A percentile compares a stretch with the other conserved stretches of the same genome.
These are phyloP conservation scores for Heloderma charlesbogerti DNA, from an alignment of 2,113 vertebrate genomes.

Conservation along the genomic window DNA sequence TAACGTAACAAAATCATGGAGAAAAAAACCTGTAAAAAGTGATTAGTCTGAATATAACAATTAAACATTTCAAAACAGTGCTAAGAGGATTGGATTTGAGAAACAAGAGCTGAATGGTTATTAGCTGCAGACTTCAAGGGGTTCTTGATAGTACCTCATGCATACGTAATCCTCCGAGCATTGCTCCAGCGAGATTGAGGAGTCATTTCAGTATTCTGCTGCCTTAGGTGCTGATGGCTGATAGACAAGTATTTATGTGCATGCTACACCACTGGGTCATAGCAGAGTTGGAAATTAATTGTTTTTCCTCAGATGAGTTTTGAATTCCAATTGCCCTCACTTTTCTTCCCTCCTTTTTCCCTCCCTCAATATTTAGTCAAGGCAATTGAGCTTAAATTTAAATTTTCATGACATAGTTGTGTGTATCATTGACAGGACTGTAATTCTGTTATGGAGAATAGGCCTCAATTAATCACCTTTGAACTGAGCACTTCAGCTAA, in stretches of 20 bases:
- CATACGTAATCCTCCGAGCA: conserved; percentile 58
- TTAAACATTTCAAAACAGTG: conserved; percentile 54
- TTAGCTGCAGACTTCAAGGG: conserved; percentile 57
- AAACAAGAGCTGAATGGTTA: conserved; percentile 32
- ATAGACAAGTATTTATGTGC: conserved; percentile 60
- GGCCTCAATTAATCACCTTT: conserved; percentile 71
- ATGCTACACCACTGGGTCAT: conserved; percentile 38
- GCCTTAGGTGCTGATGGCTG: conserved; percentile 54
- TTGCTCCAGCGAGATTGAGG: conserved; percentile 34
- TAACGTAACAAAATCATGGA: conserved; percentile 3
- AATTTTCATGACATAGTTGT: conserved; percentile 59
- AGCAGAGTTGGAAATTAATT: conserved; percentile 66
- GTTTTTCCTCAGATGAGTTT: conserved; percentile 41
- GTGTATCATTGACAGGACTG: conserved; percentile 37
- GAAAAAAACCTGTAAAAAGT: background rate
- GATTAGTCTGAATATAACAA: conserved; percentile 48
- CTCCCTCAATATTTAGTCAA: conserved; percentile 69
- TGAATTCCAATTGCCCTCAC: conserved; percentile 62
- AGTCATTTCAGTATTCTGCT: conserved; percentile 45
- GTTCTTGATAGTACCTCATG: conserved; percentile 56
- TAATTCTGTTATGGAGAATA: conserved; percentile 48
- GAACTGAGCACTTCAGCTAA: conserved; percentile 63
- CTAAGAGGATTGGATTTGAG: conserved; percentile 57
- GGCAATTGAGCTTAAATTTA: conserved; percentile 61
- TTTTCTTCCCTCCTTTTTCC: conserved; percentile 25